Conservation (phyloP, 2,113 vertebrate species). For the Dicentrarchus labrax region DNA sequence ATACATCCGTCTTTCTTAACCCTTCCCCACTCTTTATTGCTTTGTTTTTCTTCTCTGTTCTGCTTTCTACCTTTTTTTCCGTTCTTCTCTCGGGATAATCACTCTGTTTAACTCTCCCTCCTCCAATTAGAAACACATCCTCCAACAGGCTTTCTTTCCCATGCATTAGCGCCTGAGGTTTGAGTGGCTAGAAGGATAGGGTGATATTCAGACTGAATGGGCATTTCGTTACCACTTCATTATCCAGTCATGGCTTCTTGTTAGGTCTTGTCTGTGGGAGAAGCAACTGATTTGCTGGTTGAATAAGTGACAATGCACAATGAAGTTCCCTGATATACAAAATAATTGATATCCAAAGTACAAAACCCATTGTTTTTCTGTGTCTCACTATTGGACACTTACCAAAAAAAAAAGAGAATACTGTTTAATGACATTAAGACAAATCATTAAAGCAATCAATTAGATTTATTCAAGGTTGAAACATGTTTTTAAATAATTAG, state of each 20-base stretch:
- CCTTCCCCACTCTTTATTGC: background rate
- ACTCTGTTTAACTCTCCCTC: background rate
- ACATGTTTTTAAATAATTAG: too few relatives aligned
- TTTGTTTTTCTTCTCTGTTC: background rate
- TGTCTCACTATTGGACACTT: background rate
- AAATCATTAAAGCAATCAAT: background rate
- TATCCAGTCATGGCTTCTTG: too few relatives aligned
- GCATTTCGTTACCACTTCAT: too few relatives aligned
- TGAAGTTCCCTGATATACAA: background rate
- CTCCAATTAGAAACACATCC: constrained; percentile 1
- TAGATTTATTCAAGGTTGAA: background rate
- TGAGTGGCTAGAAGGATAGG: background rate
- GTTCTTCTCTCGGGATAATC: background rate
- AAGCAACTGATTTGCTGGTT: background rate
- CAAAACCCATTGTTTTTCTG: background rate
- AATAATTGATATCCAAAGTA: background rate
- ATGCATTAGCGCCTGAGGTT: background rate
- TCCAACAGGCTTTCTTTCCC: background rate
- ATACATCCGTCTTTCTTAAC: constrained; percentile 5
- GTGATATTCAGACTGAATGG: background rate
- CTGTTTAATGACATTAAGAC: background rate
- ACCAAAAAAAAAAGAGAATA: background rate
- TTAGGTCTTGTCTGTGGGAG: too few relatives aligned
- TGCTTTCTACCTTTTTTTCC: background rate
- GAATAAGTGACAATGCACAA: background rate